Evolutionary conservation across 2,113 vertebrate species (phyloP).

Genomic region (Chloropsis hardwickii): DNA sequence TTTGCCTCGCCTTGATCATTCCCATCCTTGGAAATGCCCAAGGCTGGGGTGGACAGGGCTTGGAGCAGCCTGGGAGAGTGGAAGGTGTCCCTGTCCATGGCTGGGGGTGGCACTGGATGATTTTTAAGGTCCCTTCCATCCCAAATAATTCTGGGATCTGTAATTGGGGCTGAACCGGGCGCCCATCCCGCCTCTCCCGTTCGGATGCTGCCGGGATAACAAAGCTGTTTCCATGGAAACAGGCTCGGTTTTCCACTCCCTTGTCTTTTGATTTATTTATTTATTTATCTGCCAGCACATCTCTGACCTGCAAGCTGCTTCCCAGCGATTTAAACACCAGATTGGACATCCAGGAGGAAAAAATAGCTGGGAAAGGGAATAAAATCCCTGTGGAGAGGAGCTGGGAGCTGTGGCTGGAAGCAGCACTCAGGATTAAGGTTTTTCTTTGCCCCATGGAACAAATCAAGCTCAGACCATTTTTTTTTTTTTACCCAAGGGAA

Average conservation of each 20-base stretch:
- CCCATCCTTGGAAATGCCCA: background rate
- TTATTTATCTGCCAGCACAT: background rate
- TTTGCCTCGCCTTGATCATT: background rate
- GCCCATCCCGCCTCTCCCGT: background rate
- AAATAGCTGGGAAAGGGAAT: background rate
- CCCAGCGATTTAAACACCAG: background rate
- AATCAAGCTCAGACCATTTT: accelerated
- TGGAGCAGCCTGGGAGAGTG: background rate
- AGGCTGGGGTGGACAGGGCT: accelerated
- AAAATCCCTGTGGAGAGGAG: background rate
- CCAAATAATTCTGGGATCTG: background rate
- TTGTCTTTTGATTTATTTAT: background rate
- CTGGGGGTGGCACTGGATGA: background rate
- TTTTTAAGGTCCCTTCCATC: accelerated
- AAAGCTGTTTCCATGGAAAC: conserved; percentile 61
- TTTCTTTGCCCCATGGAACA: background rate
- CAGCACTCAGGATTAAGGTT: background rate
- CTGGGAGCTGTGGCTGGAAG: background rate
- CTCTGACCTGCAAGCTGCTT: background rate
- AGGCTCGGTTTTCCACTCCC: background rate
- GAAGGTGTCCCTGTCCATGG: background rate
- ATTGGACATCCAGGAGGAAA: background rate
- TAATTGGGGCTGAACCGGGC: accelerated
- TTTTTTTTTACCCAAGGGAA: background rate
- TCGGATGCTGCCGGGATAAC: background rate